Evolutionary conservation across 2,888 invertebrate genomes (phyloP).

Genomic region (Calameuta idolon): DNA sequence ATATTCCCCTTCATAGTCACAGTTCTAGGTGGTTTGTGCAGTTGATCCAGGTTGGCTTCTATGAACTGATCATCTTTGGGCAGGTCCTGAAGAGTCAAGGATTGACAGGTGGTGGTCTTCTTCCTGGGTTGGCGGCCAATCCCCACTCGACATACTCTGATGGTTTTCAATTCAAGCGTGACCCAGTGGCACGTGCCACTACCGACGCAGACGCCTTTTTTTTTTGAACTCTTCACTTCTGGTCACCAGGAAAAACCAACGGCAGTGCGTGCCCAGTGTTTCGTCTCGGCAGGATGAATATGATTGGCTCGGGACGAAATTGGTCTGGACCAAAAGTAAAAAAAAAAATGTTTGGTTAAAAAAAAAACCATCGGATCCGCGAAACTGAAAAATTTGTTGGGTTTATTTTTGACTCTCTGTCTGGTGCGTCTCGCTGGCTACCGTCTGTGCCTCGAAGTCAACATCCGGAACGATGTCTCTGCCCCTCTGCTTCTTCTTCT

Average conservation of each 20-base stretch:
- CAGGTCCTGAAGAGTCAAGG: neutral
- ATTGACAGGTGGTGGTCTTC: neutral
- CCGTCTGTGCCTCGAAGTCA: neutral
- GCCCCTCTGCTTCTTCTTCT: neutral
- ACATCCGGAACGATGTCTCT: neutral
- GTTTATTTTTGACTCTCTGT: neutral
- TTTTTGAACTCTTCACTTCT: neutral
- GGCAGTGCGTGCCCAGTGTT: neutral
- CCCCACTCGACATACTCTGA: constrained; percentile 16
- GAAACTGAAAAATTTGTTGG: neutral
- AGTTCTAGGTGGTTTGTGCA: neutral
- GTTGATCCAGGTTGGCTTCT: neutral
- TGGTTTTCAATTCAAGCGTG: constrained; percentile 38
- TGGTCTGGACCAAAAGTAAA: neutral
- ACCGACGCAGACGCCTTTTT: constrained; percentile 8
- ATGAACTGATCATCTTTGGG: neutral
- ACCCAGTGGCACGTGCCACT: constrained; percentile 39
- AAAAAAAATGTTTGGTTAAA: neutral
- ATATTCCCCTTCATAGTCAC: neutral
- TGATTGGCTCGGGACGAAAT: neutral
- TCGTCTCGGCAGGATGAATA: neutral
- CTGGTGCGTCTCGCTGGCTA: neutral
- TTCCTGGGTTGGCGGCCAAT: neutral
- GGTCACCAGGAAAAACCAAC: neutral
- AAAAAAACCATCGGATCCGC: neutral